Percentiles rank a stretch among this genome's conserved stretches.
Evolutionary conservation across 2,113 vertebrate species (phyloP).

Genomic region (Oreochromis spilurus): DNA sequence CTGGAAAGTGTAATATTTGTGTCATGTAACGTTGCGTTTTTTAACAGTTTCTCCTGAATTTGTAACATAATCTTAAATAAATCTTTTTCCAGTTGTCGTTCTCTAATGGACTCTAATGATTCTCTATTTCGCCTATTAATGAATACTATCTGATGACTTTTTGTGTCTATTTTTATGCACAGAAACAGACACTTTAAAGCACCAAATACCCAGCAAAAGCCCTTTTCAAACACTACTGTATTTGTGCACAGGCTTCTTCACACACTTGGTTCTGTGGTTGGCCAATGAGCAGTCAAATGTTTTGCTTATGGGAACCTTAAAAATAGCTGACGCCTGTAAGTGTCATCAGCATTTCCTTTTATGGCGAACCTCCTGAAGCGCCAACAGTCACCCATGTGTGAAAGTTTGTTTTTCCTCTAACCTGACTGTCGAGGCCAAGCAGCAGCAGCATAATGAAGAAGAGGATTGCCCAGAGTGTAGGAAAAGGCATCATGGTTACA

Average conservation of each 20-base stretch:
- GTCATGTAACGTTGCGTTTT: neutral
- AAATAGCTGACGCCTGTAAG: neutral
- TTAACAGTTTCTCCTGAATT: neutral
- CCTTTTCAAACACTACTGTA: neutral
- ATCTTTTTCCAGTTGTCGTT: neutral
- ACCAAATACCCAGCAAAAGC: neutral
- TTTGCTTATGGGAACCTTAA: neutral
- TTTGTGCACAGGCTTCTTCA: neutral
- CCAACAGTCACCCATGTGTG: neutral
- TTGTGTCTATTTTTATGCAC: neutral
- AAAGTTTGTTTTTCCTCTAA: slow-evolving; percentile 50
- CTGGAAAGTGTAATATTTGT: neutral
- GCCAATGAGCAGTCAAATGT: neutral
- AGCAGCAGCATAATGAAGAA: slow-evolving; percentile 99
- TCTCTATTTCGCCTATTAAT: neutral
- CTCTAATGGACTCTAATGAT: neutral
- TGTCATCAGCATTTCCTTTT: neutral
- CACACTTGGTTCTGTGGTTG: neutral
- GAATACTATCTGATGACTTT: neutral
- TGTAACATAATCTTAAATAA: neutral
- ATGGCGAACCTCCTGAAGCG: neutral
- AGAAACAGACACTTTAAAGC: neutral
- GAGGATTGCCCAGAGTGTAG: slow-evolving; percentile 95
- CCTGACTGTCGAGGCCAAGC: slow-evolving; percentile 99
- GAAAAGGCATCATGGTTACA: slow-evolving; percentile 97